Base-by-base conservation (phyloP, 2,888 invertebrate genomes). In the Copidosoma aretas region DNA sequence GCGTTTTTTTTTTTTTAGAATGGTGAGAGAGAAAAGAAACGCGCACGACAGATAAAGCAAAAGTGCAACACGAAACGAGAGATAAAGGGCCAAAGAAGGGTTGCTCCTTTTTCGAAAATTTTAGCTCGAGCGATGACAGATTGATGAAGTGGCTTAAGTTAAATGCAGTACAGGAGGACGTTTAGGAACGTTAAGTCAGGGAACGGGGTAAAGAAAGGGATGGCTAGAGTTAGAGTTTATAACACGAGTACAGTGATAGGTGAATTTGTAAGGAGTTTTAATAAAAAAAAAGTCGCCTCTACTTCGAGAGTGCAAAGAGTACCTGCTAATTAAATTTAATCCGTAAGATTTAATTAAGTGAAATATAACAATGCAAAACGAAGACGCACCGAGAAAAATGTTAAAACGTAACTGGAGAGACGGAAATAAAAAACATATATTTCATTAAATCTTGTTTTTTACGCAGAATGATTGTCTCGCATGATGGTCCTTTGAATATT, bases 281-380 rank as follows among this genome's bases (percentile, higher is more conserved):
- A 32, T 32, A 32, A 32, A 32, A 32, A 32, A 32, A 32, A 69
- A 69, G 64, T 69, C 72, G 68, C 70, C 67, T 70, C 70, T 72
- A 72, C 71, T 75, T 76, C 75, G 71, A 76, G 77, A 81, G 77
- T 80, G 78, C 77, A 79, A 78, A 68, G 79, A 74, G 81, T 81
- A 81, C 81, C 81, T 81, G 81, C 76, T 79, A 80, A 77, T 75
- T 76, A 76, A 77, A 76, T 76, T 74, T 68, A 63, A 46, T 17
- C 17, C 12, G 56, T 56, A 56, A 24, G 10, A 32, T 10, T 56
- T 56, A 56, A 10, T 25, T 24, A 25, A 19, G 15, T 46, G 17
- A 15, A 3, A 46, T 46, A 32, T 39, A 53, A 53, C 21, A 64
- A 54, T 64, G 62, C 17, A 46, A 46, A 54, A 57, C 14, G 32